A percentile compares a stretch with the other conserved stretches of the same genome.
Evolutionary conservation across 2,797 vertebrate genomes (phyloP).

Genomic region (Tenualosa ilisha): DNA sequence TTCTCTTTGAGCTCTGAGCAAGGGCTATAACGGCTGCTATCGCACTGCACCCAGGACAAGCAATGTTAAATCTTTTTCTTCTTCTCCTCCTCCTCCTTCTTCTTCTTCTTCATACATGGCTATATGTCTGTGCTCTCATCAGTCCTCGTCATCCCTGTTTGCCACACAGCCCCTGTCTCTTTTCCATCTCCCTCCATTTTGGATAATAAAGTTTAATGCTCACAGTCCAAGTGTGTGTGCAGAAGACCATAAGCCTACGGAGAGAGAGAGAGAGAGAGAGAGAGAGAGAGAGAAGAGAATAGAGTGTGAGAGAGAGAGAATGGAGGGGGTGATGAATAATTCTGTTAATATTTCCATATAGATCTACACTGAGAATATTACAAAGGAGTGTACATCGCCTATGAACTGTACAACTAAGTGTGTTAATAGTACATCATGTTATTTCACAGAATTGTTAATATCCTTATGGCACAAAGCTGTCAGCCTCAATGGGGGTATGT

Average conservation of each 20-base stretch:
- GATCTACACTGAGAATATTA: neutral
- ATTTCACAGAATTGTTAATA: neutral
- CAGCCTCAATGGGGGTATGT: neutral
- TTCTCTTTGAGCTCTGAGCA: conserved; percentile 25
- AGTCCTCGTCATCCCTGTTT: neutral
- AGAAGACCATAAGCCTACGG: conserved; percentile 44
- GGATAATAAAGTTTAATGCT: conserved; percentile 52
- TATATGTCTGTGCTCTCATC: neutral
- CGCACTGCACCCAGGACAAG: conserved; percentile 25
- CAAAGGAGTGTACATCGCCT: too few relatives aligned
- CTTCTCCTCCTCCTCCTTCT: neutral
- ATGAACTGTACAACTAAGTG: too few relatives aligned
- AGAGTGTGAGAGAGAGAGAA: conserved; percentile 23
- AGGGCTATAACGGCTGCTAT: conserved; percentile 41
- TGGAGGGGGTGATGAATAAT: conserved; percentile 14
- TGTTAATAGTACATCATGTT: neutral
- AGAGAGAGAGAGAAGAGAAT: neutral
- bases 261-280: too few relatives aligned
- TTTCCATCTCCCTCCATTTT: conserved; percentile 18
- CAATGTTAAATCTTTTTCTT: conserved; percentile 32
- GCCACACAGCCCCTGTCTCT: neutral
- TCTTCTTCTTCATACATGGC: neutral
- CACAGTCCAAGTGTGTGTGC: conserved; percentile 42
- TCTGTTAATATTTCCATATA: neutral
- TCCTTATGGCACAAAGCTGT: neutral